phyloP scores from a whole-genome alignment of 2,113 vertebrate genomes.

The Tretioscincus oriximinensis region DNA sequence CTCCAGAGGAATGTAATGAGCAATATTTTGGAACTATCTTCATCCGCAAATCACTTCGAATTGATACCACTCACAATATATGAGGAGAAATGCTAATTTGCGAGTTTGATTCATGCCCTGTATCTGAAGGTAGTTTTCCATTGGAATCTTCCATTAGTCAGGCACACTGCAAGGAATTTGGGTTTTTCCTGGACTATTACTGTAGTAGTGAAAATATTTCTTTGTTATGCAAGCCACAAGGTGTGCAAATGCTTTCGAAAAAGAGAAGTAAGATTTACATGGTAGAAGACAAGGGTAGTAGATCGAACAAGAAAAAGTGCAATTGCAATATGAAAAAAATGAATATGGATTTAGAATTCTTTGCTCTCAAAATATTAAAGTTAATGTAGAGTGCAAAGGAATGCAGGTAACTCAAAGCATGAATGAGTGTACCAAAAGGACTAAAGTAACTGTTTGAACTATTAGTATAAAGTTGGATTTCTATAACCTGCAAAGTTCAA shows the following conservation, averaged over 20 bases:
- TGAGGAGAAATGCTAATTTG: not conserved
- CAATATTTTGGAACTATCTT: not conserved
- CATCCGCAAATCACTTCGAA: rapidly evolving
- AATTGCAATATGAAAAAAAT: constrained; percentile 39
- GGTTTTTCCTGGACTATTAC: not conserved
- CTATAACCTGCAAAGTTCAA: constrained; percentile 35
- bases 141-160: not conserved
- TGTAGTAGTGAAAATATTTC: not conserved
- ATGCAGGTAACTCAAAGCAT: not conserved
- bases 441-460: not conserved
- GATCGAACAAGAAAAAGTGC: constrained; percentile 27
- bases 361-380: constrained; percentile 9
- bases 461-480: constrained; percentile 50
- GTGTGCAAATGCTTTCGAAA: not conserved
- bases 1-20: constrained; percentile 3
- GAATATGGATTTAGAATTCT: not conserved
- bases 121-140: not conserved
- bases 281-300: not conserved
- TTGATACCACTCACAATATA: rapidly evolving
- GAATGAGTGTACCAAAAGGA: not conserved
- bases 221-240: not conserved
- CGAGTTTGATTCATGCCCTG: not conserved
- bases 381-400: not conserved
- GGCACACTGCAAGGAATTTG: not conserved
- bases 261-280: not conserved